These are phyloP conservation scores for Synergus umbraculus DNA, from an alignment of 2,888 invertebrate species.

Conservation along the genomic window DNA sequence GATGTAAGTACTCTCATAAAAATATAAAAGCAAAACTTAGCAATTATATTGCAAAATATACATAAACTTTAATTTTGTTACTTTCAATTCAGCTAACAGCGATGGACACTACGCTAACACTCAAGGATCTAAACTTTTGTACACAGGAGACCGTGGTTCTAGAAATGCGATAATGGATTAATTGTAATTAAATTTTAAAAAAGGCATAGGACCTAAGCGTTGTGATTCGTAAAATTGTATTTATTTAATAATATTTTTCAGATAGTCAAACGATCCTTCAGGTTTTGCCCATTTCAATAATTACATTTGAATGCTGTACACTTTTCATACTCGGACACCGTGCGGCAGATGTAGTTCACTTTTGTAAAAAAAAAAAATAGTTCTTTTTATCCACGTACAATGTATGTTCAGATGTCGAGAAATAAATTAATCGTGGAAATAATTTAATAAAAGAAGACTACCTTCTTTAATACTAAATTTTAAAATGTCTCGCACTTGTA, in stretches of 20 bases:
- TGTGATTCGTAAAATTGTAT: constrained; percentile 73
- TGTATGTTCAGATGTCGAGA: constrained; percentile 66
- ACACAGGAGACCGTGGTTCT: constrained; percentile 97
- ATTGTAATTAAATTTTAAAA: constrained; percentile 60
- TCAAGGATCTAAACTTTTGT: constrained; percentile 90
- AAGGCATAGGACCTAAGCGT: constrained; percentile 68
- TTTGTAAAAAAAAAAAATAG: constrained; percentile 64
- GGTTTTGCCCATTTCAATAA: constrained; percentile 60
- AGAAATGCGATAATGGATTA: constrained; percentile 89
- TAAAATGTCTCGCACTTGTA: constrained; percentile 28
- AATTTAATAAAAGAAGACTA: constrained; percentile 26
- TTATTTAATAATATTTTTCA: constrained; percentile 72
- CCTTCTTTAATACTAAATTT: background rate
- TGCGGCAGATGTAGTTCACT: constrained; percentile 66
- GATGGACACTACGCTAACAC: constrained; percentile 86
- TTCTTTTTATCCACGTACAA: constrained; percentile 63
- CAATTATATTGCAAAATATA: constrained; percentile 37
- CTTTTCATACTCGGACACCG: constrained; percentile 65
- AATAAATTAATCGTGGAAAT: constrained; percentile 64
- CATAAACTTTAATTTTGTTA: constrained; percentile 2
- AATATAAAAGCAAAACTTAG: constrained; percentile 38
- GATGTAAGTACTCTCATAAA: constrained; percentile 85
- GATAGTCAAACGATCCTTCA: constrained; percentile 65
- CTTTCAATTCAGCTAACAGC: constrained; percentile 84
- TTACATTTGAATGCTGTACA: constrained; percentile 68